Base-by-base conservation (phyloP, 2,113 vertebrate genomes). In the Tachysurus vachellii region DNA sequence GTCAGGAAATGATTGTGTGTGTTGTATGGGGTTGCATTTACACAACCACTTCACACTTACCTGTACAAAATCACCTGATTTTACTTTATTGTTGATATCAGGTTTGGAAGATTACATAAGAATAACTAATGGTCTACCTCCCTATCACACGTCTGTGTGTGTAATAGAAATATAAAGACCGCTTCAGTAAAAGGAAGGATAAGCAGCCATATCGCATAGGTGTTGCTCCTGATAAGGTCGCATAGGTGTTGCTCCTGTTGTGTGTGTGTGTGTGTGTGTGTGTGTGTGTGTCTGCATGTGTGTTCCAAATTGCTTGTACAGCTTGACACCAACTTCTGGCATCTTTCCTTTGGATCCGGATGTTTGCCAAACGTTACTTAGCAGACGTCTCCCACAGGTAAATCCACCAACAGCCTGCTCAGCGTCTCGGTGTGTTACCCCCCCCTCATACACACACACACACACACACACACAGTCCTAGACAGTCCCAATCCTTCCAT, bases 341-440 rank as follows among this genome's bases (percentile, higher is more conserved):
- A 57, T 61, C n/a, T n/a, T 47, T 79, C n/a, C n/a, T 53, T 16
- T 76, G 70, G 70, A 70, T 61, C 31, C 16, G 21, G 57, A 85
- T 62, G 10, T 47, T 28, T 56, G 56, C 70, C 71, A 56, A 14
- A 59, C 50, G 36, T 76, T 56, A 50, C 59, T 66, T 47, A 53
- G n/a, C 85, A 66, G 61, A 86, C 21, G 19, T 31, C 75, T 66
- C 47, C 61, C 21, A 77, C 75, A 64, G 73, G 73, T 66, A 66
- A 80, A 66, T 86, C 85, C 28, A 56, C 61, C 75, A 66, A 21
- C 85, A 86, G 47, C 85, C 75, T 42, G 85, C 75, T 79, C 75
- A 86, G 85, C 12, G 66, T 61, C 77, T 80, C 21, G 23, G 50
- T 80, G 19, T 26, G 14, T 57, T 71, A 31, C 28, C 83, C 19